Evolutionary conservation across 2,797 vertebrate genomes (phyloP).

Genomic region (Channa striata): DNA sequence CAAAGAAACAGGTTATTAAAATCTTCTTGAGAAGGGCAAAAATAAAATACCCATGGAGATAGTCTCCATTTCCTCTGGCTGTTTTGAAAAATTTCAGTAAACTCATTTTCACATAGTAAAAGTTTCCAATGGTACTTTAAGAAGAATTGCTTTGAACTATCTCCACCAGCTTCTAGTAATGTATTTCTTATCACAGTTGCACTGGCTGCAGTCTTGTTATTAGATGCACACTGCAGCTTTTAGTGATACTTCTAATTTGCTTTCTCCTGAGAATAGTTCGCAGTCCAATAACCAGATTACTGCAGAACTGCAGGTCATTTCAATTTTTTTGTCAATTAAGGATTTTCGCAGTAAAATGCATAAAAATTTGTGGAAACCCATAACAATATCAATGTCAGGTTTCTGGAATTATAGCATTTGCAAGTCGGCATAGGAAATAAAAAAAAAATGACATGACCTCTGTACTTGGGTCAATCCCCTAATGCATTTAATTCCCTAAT

Average conservation of each 20-base stretch:
- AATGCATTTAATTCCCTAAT: too few relatives aligned
- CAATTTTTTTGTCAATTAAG: too few relatives aligned
- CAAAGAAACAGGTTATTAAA: slow-evolving; percentile 44
- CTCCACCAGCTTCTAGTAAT: slow-evolving; percentile 35
- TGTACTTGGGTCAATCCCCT: too few relatives aligned
- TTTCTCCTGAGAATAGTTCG: slow-evolving; percentile 12
- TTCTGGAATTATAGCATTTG: too few relatives aligned
- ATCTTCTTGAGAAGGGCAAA: slow-evolving; percentile 9
- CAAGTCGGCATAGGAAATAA: too few relatives aligned
- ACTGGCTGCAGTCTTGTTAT: slow-evolving; percentile 40
- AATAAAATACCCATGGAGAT: slow-evolving; percentile 1
- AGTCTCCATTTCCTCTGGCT: slow-evolving; percentile 16
- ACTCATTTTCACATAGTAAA: slow-evolving; percentile 9
- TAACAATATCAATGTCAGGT: too few relatives aligned
- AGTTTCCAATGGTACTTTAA: slow-evolving; percentile 23
- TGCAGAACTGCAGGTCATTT: not conserved
- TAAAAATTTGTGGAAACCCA: too few relatives aligned
- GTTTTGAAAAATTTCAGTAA: slow-evolving; percentile 2
- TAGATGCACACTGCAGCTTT: slow-evolving; percentile 48
- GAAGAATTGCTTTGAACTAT: slow-evolving; percentile 42
- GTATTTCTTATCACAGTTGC: slow-evolving; percentile 42
- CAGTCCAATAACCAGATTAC: too few relatives aligned
- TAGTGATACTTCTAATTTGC: slow-evolving; percentile 26
- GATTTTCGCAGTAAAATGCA: too few relatives aligned
- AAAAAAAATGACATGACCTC: too few relatives aligned